Conservation (phyloP, 2,888 invertebrate genomes). For the Eilema griseolum region DNA sequence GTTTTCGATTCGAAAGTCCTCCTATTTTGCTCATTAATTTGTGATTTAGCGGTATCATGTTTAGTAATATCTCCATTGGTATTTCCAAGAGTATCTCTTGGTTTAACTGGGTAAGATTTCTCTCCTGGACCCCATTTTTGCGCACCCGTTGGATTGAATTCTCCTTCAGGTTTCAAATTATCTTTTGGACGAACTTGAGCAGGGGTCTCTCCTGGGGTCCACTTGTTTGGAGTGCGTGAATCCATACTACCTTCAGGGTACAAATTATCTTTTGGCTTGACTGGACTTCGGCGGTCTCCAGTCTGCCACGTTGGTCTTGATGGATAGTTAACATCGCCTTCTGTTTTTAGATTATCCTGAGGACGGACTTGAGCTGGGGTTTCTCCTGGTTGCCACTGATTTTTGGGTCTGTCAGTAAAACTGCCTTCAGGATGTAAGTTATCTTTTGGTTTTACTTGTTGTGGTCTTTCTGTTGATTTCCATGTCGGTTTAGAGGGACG, state of each 20-base stretch:
- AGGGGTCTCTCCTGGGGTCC: constrained; percentile 71
- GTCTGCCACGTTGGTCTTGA: constrained; percentile 65
- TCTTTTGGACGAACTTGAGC: constrained; percentile 77
- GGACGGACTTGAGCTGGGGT: constrained; percentile 74
- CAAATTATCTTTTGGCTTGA: constrained; percentile 68
- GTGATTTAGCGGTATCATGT: constrained; percentile 52
- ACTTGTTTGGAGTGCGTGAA: constrained; percentile 75
- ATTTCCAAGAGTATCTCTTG: constrained; percentile 83
- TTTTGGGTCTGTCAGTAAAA: constrained; percentile 62
- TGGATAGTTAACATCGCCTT: constrained; percentile 75
- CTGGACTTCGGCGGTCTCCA: constrained; percentile 75
- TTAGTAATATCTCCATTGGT: constrained; percentile 76
- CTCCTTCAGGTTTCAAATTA: constrained; percentile 86
- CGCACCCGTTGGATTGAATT: constrained; percentile 79
- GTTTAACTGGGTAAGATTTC: constrained; percentile 71
- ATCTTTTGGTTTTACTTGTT: constrained; percentile 73
- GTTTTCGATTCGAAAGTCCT: constrained; percentile 43
- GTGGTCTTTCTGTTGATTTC: constrained; percentile 70
- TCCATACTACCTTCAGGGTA: constrained; percentile 86
- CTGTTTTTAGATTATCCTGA: constrained; percentile 75
- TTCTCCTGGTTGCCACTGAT: constrained; percentile 73
- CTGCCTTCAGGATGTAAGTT: constrained; percentile 77
- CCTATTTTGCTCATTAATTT: constrained; percentile 61
- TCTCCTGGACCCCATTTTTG: constrained; percentile 66
- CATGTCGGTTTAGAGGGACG: constrained; percentile 70